Evolutionary conservation across 2,797 vertebrate species (phyloP), one percentile per base, ranked within the genome.

Genomic region (Babyrousa celebensis): DNA sequence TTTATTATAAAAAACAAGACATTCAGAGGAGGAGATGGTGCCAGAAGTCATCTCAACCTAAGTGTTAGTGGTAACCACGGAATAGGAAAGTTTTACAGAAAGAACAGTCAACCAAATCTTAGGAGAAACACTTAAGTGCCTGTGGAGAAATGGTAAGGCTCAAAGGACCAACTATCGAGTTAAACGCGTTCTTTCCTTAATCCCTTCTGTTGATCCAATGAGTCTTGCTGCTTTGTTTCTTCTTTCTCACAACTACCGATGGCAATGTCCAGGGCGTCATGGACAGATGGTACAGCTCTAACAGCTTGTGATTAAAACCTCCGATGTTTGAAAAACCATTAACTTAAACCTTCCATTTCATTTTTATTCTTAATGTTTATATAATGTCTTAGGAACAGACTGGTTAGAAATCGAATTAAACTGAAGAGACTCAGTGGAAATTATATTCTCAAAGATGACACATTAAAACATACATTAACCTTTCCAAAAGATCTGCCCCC

Each of bases 71-170:
- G 98, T 85, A 99, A 97, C 97, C 99, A 97, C 97, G 99, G 94
- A 98, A 98, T 96, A 99, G 99, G 97, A 99, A 99, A 67, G 95
- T 98, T 1, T 99, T 99, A 98, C 99, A 99, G 96, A 99, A 99
- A 85, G 99, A 99, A 98, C 99, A 98, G 94, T 97, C 97, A 95
- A 96, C 95, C 82, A 98, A 98, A 97, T 97, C 96, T 67, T 99
- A 99, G 88, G 98, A 97, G 93, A 99, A 98, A 97, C 98, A 99
- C 32, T 16, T 15, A 99, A 99, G 98, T 92, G 99, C 99, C 96
- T 99, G 99, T 97, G 97, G 99, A 98, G 99, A 99, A 95, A 98
- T 99, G 99, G 99, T 99, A 99, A 99, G 99, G 91, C 95, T 74
- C 58, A 60, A 97, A 68, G 71, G 54, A 56, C 32, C 71, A 58